Conservation (phyloP, 2,888 invertebrate species). For the Chloromyia formosa region DNA sequence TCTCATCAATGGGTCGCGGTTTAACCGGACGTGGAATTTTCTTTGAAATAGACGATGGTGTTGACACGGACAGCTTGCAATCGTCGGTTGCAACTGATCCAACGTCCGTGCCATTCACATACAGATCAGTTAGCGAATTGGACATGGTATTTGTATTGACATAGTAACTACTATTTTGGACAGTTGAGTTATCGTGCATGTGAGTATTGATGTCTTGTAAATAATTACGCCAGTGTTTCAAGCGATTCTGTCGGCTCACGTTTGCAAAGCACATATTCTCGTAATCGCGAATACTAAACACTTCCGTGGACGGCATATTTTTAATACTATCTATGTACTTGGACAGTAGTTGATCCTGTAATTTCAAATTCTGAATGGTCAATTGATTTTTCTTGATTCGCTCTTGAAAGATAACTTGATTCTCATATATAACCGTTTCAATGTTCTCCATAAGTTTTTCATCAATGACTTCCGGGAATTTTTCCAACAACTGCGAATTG, state of each 20-base stretch:
- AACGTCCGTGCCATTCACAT: conserved; percentile 49
- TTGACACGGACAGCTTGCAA: conserved; percentile 46
- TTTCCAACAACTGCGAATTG: conserved; percentile 49
- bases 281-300: conserved; percentile 50
- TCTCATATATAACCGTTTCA: conserved; percentile 52
- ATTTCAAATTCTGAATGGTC: conserved; percentile 51
- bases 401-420: conserved; percentile 52
- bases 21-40: conserved; percentile 41
- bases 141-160: conserved; percentile 52
- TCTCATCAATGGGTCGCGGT: background rate
- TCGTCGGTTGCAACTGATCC: conserved; percentile 47
- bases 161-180: conserved; percentile 50
- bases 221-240: conserved; percentile 52
- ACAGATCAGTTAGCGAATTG: conserved; percentile 50
- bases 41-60: conserved; percentile 44
- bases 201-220: conserved; percentile 50
- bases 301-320: conserved; percentile 47
- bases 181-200: conserved; percentile 51
- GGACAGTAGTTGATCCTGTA: conserved; percentile 52
- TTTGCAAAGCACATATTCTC: conserved; percentile 52
- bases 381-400: conserved; percentile 52
- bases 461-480: conserved; percentile 49
- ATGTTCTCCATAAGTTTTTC: conserved; percentile 52
- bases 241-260: conserved; percentile 48
- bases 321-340: conserved; percentile 51